Evolutionary conservation across 1,140 invertebrate genomes (phyloP).

Genomic region (Drosophila guanche): DNA sequence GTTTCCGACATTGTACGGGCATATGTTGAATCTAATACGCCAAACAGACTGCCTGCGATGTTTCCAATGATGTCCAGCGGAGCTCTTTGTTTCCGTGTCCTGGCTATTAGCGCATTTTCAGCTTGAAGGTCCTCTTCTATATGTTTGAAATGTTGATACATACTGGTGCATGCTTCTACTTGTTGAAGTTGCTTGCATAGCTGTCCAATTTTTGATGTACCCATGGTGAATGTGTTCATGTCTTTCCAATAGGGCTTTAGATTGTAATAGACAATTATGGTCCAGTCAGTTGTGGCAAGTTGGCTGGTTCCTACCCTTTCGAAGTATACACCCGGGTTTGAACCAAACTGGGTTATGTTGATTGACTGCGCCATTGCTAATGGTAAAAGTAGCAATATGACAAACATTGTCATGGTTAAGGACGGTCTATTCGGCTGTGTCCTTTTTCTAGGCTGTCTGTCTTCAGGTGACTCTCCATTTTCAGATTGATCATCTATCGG

Average conservation of each 20-base stretch:
- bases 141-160: constrained; percentile 5
- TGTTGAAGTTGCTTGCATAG: neutral
- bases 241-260: neutral
- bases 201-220: neutral
- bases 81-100: neutral
- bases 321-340: neutral
- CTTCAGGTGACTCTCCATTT: neutral
- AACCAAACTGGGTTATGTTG: neutral
- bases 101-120: neutral
- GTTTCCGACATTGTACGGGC: neutral
- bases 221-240: too few species aligned
- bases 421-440: neutral
- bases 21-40: constrained; percentile 11
- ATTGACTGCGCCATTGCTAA: neutral
- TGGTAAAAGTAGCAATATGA: neutral
- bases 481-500: too few species aligned
- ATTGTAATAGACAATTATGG: too few species aligned
- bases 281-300: too few species aligned
- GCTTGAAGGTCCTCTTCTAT: neutral
- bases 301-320: neutral
- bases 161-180: neutral
- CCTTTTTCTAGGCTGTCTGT: neutral
- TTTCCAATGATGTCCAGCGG: too few species aligned
- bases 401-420: neutral
- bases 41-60: constrained; percentile 5